Evolutionary conservation across 2,888 invertebrate genomes (phyloP).

Genomic region (Thereva unica): DNA sequence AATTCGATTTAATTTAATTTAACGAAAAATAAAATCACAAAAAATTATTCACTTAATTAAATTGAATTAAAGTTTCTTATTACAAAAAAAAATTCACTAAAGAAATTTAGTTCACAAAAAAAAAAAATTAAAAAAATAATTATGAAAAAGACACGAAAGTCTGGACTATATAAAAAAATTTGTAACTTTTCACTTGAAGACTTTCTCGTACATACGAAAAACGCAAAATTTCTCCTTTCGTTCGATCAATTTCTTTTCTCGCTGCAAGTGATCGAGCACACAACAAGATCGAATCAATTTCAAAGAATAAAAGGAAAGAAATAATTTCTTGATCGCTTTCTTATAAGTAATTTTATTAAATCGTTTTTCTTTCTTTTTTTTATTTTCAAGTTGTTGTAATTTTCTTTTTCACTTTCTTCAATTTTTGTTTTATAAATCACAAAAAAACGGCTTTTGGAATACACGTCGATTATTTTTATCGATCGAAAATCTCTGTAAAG

Average conservation of each 20-base stretch:
- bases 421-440: constrained; percentile 24
- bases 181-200: constrained; percentile 19
- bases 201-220: neutral
- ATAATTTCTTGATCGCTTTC: too few species aligned
- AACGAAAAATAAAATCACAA: too few species aligned
- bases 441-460: neutral
- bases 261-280: neutral
- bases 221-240: constrained; percentile 26
- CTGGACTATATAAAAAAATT: neutral
- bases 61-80: neutral
- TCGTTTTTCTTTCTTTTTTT: constrained; percentile 8
- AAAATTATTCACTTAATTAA: too few species aligned
- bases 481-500: neutral
- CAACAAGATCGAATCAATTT: constrained; percentile 4
- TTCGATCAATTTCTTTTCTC: constrained; percentile 10
- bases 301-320: too few species aligned
- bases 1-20: neutral
- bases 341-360: too few species aligned
- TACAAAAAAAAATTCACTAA: neutral
- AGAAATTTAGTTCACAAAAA: too few species aligned
- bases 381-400: constrained; percentile 14
- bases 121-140: too few species aligned
- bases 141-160: too few species aligned
- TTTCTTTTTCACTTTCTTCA: constrained; percentile 25
- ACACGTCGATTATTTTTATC: constrained; percentile 2